Percentiles rank a stretch among this genome's conserved stretches.
These are phyloP conservation scores for Lepisosteus osseus DNA, from an alignment of 2,113 vertebrate species.

Conservation along the genomic window DNA sequence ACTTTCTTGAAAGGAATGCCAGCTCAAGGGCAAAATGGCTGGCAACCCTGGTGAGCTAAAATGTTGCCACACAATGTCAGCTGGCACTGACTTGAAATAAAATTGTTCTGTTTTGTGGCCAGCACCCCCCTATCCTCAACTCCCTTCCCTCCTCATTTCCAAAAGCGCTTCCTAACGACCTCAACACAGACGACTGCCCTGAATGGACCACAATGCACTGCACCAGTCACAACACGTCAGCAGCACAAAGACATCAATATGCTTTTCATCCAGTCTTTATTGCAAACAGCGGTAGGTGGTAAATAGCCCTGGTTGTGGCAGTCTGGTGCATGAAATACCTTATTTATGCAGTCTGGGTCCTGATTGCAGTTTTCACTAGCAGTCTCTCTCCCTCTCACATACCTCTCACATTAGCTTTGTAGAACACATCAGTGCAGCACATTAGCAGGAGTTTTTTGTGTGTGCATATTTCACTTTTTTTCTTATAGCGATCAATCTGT, in stretches of 20 bases:
- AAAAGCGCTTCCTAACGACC: conserved; percentile 31
- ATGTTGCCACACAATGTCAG: conserved; percentile 40
- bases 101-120: conserved; percentile 25
- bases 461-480: not conserved
- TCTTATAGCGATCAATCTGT: not conserved
- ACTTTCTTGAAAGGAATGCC: conserved; percentile 18
- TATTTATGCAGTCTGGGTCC: not conserved
- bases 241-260: conserved; percentile 13
- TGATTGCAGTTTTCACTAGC: not conserved
- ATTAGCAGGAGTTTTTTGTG: not conserved
- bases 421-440: not conserved
- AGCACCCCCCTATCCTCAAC: conserved; percentile 16
- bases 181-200: conserved; percentile 35
- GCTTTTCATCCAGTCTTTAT: conserved; percentile 8
- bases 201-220: conserved; percentile 39
- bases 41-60: conserved; percentile 33
- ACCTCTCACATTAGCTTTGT: not conserved
- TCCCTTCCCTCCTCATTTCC: not conserved
- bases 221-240: conserved; percentile 42
- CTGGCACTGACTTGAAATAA: conserved; percentile 27
- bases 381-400: not conserved
- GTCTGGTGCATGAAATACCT: not conserved
- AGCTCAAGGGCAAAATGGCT: conserved; percentile 26
- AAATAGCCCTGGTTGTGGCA: conserved; percentile 3
- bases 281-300: conserved; percentile 10